These are phyloP conservation scores for Dendrocopos noguchii DNA, from an alignment of 2,113 vertebrate genomes.

Conservation along the genomic window DNA sequence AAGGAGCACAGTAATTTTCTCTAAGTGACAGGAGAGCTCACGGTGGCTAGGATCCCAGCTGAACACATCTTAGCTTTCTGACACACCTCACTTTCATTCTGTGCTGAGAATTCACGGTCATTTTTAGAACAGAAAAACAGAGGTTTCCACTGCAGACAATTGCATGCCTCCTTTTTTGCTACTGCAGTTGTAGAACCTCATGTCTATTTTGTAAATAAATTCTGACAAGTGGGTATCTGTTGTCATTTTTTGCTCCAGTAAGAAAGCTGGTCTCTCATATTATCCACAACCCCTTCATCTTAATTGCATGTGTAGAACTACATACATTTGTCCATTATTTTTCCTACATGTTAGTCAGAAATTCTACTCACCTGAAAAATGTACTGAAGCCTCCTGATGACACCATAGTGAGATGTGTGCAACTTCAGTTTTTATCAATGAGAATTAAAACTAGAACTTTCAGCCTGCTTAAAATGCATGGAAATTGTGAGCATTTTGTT, in stretches of 20 bases:
- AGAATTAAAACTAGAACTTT: slow-evolving; percentile 7
- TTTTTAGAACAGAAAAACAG: neutral
- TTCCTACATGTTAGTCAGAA: neutral
- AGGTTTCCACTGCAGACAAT: neutral
- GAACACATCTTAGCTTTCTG: neutral
- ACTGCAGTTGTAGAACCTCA: neutral
- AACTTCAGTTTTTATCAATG: slow-evolving; percentile 1
- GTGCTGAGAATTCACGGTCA: neutral
- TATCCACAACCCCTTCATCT: neutral
- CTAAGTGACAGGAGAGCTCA: neutral
- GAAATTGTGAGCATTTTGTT: slow-evolving; percentile 15
- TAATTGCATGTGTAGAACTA: neutral
- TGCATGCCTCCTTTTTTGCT: neutral
- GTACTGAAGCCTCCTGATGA: neutral
- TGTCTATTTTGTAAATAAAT: neutral
- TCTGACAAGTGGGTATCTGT: neutral
- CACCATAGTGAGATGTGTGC: neutral
- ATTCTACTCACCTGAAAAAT: neutral
- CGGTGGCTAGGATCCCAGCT: neutral
- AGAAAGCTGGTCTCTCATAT: neutral
- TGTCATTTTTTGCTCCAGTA: neutral
- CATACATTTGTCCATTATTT: neutral
- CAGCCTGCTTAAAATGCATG: slow-evolving; percentile 45
- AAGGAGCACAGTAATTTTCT: neutral
- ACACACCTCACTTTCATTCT: neutral